phyloP scores from a whole-genome alignment of 2,113 vertebrate species.

The Lucifuga dentata region DNA sequence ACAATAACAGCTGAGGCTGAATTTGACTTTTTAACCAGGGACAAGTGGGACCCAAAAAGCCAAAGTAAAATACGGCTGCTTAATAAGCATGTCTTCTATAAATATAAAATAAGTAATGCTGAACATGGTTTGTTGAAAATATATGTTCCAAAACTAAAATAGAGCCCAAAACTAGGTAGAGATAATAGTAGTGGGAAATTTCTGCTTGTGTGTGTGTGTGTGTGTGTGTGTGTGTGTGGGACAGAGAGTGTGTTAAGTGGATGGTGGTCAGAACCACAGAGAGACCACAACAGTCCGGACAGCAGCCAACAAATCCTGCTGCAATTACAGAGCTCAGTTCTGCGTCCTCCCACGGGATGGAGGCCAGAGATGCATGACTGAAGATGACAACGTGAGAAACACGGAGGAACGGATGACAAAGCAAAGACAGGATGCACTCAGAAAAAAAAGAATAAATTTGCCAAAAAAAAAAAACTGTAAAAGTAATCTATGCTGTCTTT shows the following conservation, averaged over 20 bases:
- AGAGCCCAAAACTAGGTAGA: slow-evolving; percentile 10
- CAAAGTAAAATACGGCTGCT: slow-evolving; percentile 31
- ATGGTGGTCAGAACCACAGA: slow-evolving; percentile 43
- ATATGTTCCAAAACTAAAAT: slow-evolving; percentile 19
- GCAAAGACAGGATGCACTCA: neutral
- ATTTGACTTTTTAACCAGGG: slow-evolving; percentile 46
- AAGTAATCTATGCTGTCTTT: neutral
- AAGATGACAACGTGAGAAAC: slow-evolving; percentile 27
- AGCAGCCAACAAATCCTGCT: slow-evolving; percentile 60
- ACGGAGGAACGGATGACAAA: slow-evolving; percentile 14
- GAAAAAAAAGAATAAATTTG: no score
- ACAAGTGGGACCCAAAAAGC: slow-evolving; percentile 17
- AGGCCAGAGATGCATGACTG: neutral
- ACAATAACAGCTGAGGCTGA: slow-evolving; percentile 57
- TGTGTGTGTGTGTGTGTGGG: slow-evolving; percentile 6
- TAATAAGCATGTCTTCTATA: slow-evolving; percentile 35
- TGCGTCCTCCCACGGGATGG: slow-evolving; percentile 30
- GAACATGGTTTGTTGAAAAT: slow-evolving; percentile 35
- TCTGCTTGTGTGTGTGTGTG: slow-evolving; percentile 9
- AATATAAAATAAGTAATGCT: slow-evolving; percentile 40
- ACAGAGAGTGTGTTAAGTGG: slow-evolving; percentile 38
- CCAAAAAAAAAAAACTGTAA: neutral
- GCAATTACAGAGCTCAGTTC: slow-evolving; percentile 65
- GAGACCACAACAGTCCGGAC: slow-evolving; percentile 44
- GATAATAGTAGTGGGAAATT: slow-evolving; percentile 36